Percentiles rank a stretch among this genome's conserved stretches.
These are phyloP conservation scores for Lucilia cuprina DNA, from an alignment of 1,140 invertebrate species.

Conservation along the genomic window DNA sequence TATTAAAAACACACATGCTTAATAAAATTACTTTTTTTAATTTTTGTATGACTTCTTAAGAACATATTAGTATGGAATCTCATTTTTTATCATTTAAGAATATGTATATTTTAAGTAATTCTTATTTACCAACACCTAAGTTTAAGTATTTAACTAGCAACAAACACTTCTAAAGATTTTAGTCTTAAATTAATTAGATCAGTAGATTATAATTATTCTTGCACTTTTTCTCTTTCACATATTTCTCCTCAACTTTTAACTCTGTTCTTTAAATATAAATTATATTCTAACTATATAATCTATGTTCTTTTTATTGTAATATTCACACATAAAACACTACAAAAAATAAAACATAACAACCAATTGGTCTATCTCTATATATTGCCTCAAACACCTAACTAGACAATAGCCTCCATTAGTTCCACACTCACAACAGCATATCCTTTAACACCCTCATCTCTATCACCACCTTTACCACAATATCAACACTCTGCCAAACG, in stretches of 20 bases:
- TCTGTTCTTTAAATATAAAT: neutral
- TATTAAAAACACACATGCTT: too few relatives aligned
- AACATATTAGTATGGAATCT: too few relatives aligned
- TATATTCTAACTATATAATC: neutral
- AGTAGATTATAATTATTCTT: too few relatives aligned
- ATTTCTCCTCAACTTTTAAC: neutral
- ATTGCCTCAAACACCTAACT: too few relatives aligned
- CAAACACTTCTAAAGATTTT: too few relatives aligned
- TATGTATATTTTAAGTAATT: neutral
- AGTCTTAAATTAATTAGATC: too few relatives aligned
- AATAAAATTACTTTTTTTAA: too few relatives aligned
- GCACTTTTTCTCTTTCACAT: too few relatives aligned
- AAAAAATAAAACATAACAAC: neutral
- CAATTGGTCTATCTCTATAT: neutral
- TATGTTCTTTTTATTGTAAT: neutral
- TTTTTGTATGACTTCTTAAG: too few relatives aligned
- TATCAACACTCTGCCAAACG: constrained; percentile 8
- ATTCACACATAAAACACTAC: neutral
- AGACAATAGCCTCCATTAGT: constrained; percentile 20
- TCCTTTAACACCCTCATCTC: neutral
- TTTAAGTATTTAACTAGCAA: too few relatives aligned
- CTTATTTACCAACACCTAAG: neutral
- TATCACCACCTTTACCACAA: constrained; percentile 9
- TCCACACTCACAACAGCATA: constrained; percentile 15
- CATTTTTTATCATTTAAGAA: too few relatives aligned